phyloP scores from a whole-genome alignment of 1,140 invertebrate species.

The Hermatobates lingyangjiaoensis region DNA sequence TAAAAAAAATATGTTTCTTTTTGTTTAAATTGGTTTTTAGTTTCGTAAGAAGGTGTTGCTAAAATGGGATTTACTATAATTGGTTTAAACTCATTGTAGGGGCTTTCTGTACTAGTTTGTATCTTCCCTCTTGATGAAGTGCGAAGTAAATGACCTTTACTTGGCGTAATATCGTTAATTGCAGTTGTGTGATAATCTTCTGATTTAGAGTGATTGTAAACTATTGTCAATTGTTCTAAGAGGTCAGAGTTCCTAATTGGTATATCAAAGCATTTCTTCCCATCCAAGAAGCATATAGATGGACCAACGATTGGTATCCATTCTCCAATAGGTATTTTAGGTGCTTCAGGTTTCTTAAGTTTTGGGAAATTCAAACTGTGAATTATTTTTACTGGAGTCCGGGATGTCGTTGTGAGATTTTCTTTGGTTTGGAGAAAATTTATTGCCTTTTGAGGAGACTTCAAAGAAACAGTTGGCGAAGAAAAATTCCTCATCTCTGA shows the following conservation, averaged over 20 bases:
- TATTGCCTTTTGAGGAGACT: background rate
- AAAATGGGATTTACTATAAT: conserved; percentile 20
- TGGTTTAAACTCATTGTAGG: background rate
- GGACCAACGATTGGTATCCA: background rate
- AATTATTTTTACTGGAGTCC: background rate
- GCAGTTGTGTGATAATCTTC: no score
- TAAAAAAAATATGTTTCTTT: conserved; percentile 20
- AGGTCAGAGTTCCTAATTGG: no score
- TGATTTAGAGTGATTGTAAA: no score
- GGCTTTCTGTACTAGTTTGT: background rate
- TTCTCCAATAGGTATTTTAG: background rate
- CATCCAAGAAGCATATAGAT: background rate
- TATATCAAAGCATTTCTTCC: background rate
- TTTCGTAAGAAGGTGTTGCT: conserved; percentile 2
- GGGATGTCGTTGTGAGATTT: background rate
- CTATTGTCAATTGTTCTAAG: no score
- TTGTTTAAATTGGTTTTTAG: background rate
- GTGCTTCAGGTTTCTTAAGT: background rate
- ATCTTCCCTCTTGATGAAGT: no score
- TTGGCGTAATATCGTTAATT: no score
- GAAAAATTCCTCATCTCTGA: background rate
- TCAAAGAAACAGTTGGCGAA: background rate
- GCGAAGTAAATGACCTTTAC: no score
- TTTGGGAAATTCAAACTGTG: no score
- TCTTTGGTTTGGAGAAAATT: no score